Percentiles rank a stretch among this genome's conserved stretches.
Conservation (phyloP, 2,888 invertebrate species). For the Prosapia bicincta region DNA sequence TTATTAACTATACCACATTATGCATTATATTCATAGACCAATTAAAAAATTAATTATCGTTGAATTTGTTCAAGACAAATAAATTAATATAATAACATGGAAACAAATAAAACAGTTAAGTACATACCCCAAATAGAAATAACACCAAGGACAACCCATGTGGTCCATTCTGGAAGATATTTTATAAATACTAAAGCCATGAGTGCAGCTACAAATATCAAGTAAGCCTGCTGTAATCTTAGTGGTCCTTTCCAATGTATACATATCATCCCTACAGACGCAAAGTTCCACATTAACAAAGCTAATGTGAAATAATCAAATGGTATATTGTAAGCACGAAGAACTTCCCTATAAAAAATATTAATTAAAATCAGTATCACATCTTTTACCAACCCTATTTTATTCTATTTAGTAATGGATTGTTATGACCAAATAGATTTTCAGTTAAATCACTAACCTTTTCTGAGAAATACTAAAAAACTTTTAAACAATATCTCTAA, state of each 20-base stretch:
- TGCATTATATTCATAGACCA: not conserved
- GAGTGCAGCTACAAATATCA: slow-evolving; percentile 94
- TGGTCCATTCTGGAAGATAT: slow-evolving; percentile 98
- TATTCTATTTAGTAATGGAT: too few species aligned
- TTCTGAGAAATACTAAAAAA: too few species aligned
- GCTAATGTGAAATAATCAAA: slow-evolving; percentile 90
- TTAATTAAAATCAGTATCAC: too few species aligned
- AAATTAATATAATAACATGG: too few species aligned
- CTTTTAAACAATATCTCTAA: too few species aligned
- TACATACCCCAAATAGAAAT: slow-evolving; percentile 94
- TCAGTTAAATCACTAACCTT: too few species aligned
- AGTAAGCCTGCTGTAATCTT: slow-evolving; percentile 89
- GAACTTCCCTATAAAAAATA: slow-evolving; percentile 69
- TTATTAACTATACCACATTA: not conserved
- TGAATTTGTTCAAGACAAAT: not conserved
- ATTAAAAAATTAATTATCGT: not conserved
- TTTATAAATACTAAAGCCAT: slow-evolving; percentile 99
- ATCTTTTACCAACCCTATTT: too few species aligned
- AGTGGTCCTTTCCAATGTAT: slow-evolving; percentile 99
- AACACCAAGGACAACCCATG: slow-evolving; percentile 94
- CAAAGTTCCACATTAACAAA: slow-evolving; percentile 96
- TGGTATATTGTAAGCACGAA: slow-evolving; percentile 91
- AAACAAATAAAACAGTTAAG: not conserved
- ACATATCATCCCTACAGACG: slow-evolving; percentile 93
- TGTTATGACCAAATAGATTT: too few species aligned